Evolutionary conservation across 1,140 invertebrate genomes (phyloP).

Genomic region (Elysia chlorotica): DNA sequence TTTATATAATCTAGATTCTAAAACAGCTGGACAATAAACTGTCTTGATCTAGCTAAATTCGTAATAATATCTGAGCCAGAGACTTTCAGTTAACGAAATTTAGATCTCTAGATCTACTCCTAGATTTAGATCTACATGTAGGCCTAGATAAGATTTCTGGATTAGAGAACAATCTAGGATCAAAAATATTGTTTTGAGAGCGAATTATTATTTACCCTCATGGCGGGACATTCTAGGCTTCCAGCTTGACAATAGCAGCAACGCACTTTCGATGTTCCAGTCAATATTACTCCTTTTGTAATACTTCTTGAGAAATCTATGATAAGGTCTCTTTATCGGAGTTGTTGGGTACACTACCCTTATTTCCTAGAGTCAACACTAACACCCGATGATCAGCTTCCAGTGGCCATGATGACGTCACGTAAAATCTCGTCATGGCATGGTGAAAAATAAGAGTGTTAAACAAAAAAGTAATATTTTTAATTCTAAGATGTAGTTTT

Average conservation of each 20-base stretch:
- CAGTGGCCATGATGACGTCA: conserved; percentile 54
- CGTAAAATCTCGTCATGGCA: conserved; percentile 45
- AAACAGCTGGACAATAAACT: too few species aligned
- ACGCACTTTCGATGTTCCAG: neutral
- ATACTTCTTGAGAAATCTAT: conserved; percentile 2
- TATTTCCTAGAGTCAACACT: conserved; percentile 25
- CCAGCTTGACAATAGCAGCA: neutral
- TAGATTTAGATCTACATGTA: neutral
- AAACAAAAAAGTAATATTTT: too few species aligned
- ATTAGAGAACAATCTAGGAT: neutral
- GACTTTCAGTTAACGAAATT: too few species aligned
- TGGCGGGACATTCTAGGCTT: conserved; percentile 75
- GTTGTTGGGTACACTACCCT: neutral
- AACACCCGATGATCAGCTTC: conserved; percentile 39
- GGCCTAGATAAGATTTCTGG: neutral
- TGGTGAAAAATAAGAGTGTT: too few species aligned
- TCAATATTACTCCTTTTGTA: neutral
- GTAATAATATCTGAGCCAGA: neutral
- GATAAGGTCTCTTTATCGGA: too few species aligned
- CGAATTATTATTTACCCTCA: conserved; percentile 71
- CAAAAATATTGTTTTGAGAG: neutral
- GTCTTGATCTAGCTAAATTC: too few species aligned
- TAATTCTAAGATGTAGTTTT: too few species aligned
- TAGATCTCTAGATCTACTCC: too few species aligned
- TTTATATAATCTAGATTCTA: neutral